Evolutionary conservation across 2,797 vertebrate genomes (phyloP), one percentile per base, ranked within the genome.

Genomic region (Xiphorhynchus erythropygius): DNA sequence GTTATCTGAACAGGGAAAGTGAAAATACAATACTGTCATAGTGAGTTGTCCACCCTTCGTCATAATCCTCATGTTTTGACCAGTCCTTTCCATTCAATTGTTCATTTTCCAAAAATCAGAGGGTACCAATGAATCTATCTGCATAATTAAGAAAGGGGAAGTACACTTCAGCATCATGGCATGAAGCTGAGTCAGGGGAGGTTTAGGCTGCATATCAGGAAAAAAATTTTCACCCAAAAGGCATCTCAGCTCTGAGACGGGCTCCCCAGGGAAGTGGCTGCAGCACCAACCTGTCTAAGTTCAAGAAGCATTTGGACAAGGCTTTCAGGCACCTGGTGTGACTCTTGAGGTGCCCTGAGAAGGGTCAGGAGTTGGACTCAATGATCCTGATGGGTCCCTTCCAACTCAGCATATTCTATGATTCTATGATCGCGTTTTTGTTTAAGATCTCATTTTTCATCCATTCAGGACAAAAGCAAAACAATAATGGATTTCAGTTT

Each of bases 401-500:
- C 62, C 23, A 64, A 25, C 42, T 64, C 42, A 64, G 22, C 23
- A 17, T 64, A n/a, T 46, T 64, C 42, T 64, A 18, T 44, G 62
- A n/a, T 64, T 11, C 30, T n/a, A 24, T n/a, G 30, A 64, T 18
- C 60, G 37, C 32, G 11, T 77, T 74, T 46, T 84, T 81, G 37
- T 59, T 69, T 44, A 69, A 79, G 56, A 41, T n/a, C 35, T 91
- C 57, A 22, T 32, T 63, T 79, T 92, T 41, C 52, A 60, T 76
- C 70, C 67, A 46, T 63, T 89, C 81, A 84, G 35, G 65, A 84
- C 67, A 96, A 93, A 17, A 69, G 59, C 32, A 79, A 84, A 96
- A 79, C 37, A 63, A 76, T 33, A 18, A 23, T 64, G 44, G 37
- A 56, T 75, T 91, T 78, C 55, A 88, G 76, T 68, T 0, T 0